Evolutionary conservation across 2,797 vertebrate genomes (phyloP).

Genomic region (Halcyon smyrnensis): DNA sequence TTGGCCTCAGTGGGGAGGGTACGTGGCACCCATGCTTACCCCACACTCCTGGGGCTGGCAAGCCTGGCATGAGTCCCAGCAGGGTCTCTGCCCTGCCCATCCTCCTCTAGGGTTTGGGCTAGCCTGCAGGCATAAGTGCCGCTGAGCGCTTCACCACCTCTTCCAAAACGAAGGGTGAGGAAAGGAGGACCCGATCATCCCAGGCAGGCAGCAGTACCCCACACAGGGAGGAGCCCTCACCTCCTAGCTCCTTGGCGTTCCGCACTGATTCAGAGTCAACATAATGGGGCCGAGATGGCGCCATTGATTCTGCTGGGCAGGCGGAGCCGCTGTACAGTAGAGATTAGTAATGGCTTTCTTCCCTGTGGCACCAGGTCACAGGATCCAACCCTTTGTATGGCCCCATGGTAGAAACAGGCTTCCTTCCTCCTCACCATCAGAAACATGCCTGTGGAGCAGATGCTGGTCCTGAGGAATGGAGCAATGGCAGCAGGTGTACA

Average conservation of each 20-base stretch:
- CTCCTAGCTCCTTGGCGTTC: constrained; percentile 23
- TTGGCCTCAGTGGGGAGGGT: neutral
- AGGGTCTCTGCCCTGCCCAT: neutral
- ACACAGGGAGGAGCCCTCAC: constrained; percentile 41
- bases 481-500: neutral
- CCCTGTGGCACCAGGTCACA: neutral
- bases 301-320: constrained; percentile 60
- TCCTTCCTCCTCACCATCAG: neutral
- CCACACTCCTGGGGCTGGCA: accelerated
- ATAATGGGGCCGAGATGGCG: constrained; percentile 55
- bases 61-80: accelerated
- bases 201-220: neutral
- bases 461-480: neutral
- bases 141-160: accelerated
- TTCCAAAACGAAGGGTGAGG: neutral
- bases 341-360: constrained; percentile 41
- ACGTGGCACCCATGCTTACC: accelerated
- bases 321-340: neutral
- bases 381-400: neutral
- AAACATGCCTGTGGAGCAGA: neutral
- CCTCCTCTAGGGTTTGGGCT: neutral
- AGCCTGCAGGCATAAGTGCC: neutral
- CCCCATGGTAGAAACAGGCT: neutral
- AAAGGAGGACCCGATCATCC: neutral
- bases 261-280: constrained; percentile 53